phyloP scores from a whole-genome alignment of 2,797 vertebrate genomes.

The Denticeps clupeoides region DNA sequence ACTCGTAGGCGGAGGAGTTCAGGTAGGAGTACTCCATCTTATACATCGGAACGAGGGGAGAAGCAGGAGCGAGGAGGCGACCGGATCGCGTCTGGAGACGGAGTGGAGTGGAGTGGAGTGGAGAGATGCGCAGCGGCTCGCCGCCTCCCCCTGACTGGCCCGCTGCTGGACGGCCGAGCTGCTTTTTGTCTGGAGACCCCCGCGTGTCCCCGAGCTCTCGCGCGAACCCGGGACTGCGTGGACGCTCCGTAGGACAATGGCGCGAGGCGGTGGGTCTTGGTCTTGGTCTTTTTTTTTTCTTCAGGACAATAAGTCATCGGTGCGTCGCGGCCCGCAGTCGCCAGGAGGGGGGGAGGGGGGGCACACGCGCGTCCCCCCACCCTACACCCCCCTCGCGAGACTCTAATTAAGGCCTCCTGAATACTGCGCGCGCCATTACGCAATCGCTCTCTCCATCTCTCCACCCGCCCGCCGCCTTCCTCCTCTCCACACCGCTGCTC shows the following conservation, averaged over 20 bases:
- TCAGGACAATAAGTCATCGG: slow-evolving; percentile 99
- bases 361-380: slow-evolving; percentile 84
- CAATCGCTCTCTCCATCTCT: slow-evolving; percentile 56
- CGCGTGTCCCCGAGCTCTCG: too few relatives aligned
- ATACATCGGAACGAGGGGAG: not conserved
- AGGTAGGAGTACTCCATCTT: slow-evolving; percentile 99
- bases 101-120: too few relatives aligned
- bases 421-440: slow-evolving; percentile 87
- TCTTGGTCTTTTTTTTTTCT: slow-evolving; percentile 94
- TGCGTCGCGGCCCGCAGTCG: slow-evolving; percentile 93
- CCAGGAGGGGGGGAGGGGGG: slow-evolving; percentile 80
- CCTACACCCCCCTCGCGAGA: slow-evolving; percentile 94
- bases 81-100: too few relatives aligned
- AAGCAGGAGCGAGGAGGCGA: too few relatives aligned
- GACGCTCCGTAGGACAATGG: slow-evolving; percentile 99
- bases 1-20: slow-evolving; percentile 98
- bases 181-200: too few relatives aligned
- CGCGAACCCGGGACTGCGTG: too few relatives aligned
- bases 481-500: not conserved
- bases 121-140: too few relatives aligned
- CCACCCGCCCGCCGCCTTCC: slow-evolving; percentile 51
- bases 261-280: slow-evolving; percentile 93
- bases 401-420: slow-evolving; percentile 99
- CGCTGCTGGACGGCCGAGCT: too few relatives aligned
- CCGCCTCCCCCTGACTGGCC: too few relatives aligned